Conservation (phyloP, 35 echinoderm and acorn worm species). For the Eucidaris tribuloides region DNA sequence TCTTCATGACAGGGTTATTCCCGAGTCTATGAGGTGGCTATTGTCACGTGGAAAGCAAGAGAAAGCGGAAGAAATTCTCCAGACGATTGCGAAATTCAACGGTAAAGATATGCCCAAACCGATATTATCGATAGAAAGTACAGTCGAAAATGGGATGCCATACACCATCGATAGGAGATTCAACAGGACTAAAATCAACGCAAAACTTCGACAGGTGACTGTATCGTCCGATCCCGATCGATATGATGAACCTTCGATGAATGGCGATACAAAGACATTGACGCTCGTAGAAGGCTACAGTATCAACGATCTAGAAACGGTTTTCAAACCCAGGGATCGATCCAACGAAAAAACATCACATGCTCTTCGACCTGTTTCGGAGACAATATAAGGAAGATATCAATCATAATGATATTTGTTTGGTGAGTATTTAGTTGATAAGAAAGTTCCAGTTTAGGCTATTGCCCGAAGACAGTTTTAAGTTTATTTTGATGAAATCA, state of each 20-base stretch:
- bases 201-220: background rate
- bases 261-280: slow-evolving; percentile 19
- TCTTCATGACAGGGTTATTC: slow-evolving; percentile 38
- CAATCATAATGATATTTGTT: slow-evolving; percentile 62
- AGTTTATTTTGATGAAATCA: no score
- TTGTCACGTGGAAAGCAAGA: slow-evolving; percentile 36
- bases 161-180: background rate
- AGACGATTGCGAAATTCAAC: slow-evolving; percentile 56
- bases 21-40: slow-evolving; percentile 63
- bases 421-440: slow-evolving; percentile 55
- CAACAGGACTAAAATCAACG: background rate
- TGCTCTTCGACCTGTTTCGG: slow-evolving; percentile 35
- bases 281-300: background rate
- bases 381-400: slow-evolving; percentile 33
- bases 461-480: no score
- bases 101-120: background rate
- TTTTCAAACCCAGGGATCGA: background rate
- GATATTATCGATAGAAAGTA: background rate
- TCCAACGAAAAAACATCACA: background rate
- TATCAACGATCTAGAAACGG: background rate
- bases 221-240: background rate
- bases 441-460: no score
- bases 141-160: background rate
- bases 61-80: slow-evolving; percentile 51
- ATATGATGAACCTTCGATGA: background rate